Evolutionary conservation across 2,888 invertebrate genomes (phyloP), one percentile per base, ranked within the genome.

Genomic region (Abscondita cerata): DNA sequence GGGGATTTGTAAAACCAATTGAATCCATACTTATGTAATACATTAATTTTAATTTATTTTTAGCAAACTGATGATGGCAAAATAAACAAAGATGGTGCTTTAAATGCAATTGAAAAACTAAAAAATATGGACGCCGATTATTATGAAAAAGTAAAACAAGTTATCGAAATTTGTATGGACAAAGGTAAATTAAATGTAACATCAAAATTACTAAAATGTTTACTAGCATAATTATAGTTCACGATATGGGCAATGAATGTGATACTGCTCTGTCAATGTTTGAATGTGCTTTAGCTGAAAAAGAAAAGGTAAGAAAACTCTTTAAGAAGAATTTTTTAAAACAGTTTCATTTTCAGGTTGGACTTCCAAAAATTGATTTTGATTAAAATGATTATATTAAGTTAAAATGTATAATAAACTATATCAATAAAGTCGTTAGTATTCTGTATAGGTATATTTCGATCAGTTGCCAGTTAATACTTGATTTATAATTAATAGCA

Each of bases 1-100:
- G 80, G 47, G 77, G 79, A 59, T 79, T 82, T 78, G 85, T 84
- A 75, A 51, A 16, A n/a, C 18, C 12, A 16, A 18, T 47, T 46
- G 13, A 16, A 11, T 46, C 15, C 2, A 46, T 4, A 46, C 5
- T 46, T 38, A 16, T 46, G 2, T 38, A 38, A 12, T 38, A 4
- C n/a, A n/a, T n/a, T n/a, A n/a, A n/a, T n/a, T n/a, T n/a, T n/a
- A n/a, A n/a, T n/a, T 12, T 4, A 9, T 38, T 54, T 61, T 3
- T 38, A 70, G 70, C 67, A 65, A 70, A 63, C 67, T 41, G 59
- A 53, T 12, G 58, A 61, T 16, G 70, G 70, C 11, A 62, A 67
- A 38, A 33, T 67, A 3, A 55, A 62, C 41, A 66, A 55, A 52
- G 55, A 36, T 0, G 64, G 62, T 3, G 52, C 62, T 8, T 11